phyloP scores from a whole-genome alignment of 2,888 invertebrate genomes.

The Gymnoscelis rufifasciata region DNA sequence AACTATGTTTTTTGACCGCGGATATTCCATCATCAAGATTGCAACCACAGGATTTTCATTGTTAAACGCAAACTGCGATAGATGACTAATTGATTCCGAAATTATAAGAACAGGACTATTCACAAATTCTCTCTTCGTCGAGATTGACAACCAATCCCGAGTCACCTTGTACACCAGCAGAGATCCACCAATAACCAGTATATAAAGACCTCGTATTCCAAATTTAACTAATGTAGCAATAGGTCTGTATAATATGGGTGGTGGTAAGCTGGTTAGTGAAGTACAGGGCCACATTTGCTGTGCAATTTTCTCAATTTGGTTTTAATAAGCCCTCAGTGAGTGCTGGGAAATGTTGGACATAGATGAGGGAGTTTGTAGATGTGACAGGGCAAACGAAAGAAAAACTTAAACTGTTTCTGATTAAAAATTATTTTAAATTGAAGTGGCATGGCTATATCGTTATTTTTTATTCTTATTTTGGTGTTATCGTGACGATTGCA shows the following conservation, averaged over 20 bases:
- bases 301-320: slow-evolving; percentile 77
- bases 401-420: neutral
- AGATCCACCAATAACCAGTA: slow-evolving; percentile 30
- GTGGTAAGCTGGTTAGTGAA: slow-evolving; percentile 62
- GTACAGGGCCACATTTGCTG: slow-evolving; percentile 71
- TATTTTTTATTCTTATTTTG: no score
- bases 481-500: no score
- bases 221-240: slow-evolving; percentile 22
- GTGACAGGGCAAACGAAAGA: neutral
- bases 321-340: slow-evolving; percentile 68
- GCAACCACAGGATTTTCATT: no score
- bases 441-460: no score
- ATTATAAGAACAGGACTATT: no score
- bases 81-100: no score
- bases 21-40: no score
- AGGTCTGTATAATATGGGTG: slow-evolving; percentile 38
- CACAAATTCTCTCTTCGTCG: no score
- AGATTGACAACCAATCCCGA: slow-evolving; percentile 30
- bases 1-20: no score
- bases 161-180: slow-evolving; percentile 30
- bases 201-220: slow-evolving; percentile 31
- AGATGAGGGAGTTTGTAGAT: slow-evolving; percentile 37
- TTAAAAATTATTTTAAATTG: neutral
- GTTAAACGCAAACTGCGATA: no score
- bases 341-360: slow-evolving; percentile 57